Conservation (phyloP, 2,888 invertebrate genomes). For the Drosophila lutescens region DNA sequence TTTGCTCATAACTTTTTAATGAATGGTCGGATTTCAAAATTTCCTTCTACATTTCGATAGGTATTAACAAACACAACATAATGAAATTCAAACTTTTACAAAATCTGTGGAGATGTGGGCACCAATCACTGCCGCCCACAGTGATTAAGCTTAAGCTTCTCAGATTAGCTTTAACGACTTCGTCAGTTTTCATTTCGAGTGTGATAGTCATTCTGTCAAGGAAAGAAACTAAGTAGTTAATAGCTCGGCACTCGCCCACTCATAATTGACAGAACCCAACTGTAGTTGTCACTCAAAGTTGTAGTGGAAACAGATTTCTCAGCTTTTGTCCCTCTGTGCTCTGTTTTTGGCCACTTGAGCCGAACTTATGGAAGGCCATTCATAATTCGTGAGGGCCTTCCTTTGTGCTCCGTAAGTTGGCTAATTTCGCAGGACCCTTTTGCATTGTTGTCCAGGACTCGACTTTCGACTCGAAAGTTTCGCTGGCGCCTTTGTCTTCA, state of each 20-base stretch:
- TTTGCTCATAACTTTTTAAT: too few species aligned
- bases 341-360: slow-evolving; percentile 33
- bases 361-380: slow-evolving; percentile 38
- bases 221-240: slow-evolving; percentile 9
- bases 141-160: too few species aligned
- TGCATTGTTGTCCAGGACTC: slow-evolving; percentile 42
- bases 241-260: slow-evolving; percentile 4
- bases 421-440: slow-evolving; percentile 46
- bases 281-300: slow-evolving; percentile 7
- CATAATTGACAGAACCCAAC: slow-evolving; percentile 9
- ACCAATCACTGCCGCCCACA: too few species aligned
- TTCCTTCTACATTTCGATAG: too few species aligned
- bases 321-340: slow-evolving; percentile 20
- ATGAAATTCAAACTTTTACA: too few species aligned
- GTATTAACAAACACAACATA: too few species aligned
- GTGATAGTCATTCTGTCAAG: background rate
- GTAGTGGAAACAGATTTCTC: slow-evolving; percentile 16
- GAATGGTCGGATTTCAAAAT: too few species aligned
- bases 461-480: slow-evolving; percentile 26
- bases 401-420: slow-evolving; percentile 42
- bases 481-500: slow-evolving; percentile 34
- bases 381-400: slow-evolving; percentile 48
- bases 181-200: background rate
- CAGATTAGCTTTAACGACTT: background rate
- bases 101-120: too few species aligned